phyloP scores from a whole-genome alignment of 2,113 vertebrate species.

The Thalassoma bifasciatum region DNA sequence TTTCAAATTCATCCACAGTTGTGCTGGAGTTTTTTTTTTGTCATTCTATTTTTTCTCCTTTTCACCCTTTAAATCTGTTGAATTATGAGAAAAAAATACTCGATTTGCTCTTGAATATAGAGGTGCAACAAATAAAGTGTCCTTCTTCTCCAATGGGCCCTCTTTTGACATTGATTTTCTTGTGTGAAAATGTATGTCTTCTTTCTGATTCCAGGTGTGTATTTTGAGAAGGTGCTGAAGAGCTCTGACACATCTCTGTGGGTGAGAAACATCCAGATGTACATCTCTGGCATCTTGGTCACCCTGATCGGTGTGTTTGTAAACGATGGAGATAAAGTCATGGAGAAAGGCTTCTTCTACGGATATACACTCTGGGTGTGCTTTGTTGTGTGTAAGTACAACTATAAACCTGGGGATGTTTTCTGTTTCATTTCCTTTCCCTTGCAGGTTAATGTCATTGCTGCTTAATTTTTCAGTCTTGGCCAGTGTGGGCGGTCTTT shows the following conservation, averaged over 20 bases:
- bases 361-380: slow-evolving; percentile 94
- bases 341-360: slow-evolving; percentile 95
- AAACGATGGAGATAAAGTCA: slow-evolving; percentile 86
- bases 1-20: too few relatives aligned
- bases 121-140: too few relatives aligned
- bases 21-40: too few relatives aligned
- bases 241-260: slow-evolving; percentile 98
- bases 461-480: slow-evolving; percentile 82
- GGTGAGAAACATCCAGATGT: slow-evolving; percentile 99
- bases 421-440: background rate
- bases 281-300: slow-evolving; percentile 93
- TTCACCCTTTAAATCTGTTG: too few relatives aligned
- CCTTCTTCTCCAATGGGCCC: too few relatives aligned
- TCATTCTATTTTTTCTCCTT: too few relatives aligned
- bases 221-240: slow-evolving; percentile 98
- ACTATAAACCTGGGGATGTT: too few relatives aligned
- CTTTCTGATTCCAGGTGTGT: slow-evolving; percentile 87
- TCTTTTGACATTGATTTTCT: too few relatives aligned
- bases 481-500: slow-evolving; percentile 94
- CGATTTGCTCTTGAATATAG: too few relatives aligned
- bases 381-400: slow-evolving; percentile 92
- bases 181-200: background rate
- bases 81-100: too few relatives aligned
- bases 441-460: background rate
- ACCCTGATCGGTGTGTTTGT: slow-evolving; percentile 88